A percentile compares a stretch with the other conserved stretches of the same genome.
Conservation (phyloP, 1,140 invertebrate species). For the Zophobas morio region DNA sequence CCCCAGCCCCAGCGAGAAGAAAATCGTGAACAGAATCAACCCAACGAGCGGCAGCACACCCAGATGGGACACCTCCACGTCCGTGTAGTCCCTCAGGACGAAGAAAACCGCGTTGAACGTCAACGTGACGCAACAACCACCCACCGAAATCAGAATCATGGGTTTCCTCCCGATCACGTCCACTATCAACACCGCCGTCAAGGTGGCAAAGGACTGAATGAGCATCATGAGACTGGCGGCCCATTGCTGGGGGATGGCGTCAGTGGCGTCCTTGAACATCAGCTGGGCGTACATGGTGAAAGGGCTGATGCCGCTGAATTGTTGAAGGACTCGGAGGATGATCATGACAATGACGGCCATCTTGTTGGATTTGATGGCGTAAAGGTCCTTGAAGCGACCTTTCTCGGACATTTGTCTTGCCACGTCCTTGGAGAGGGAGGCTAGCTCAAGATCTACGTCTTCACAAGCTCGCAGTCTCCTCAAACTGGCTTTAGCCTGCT, state of each 20-base stretch:
- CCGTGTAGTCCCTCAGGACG: constrained; percentile 53
- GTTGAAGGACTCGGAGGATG: constrained; percentile 74
- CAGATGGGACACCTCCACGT: constrained; percentile 39
- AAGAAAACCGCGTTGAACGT: constrained; percentile 55
- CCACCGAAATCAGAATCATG: constrained; percentile 51
- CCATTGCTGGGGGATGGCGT: constrained; percentile 63
- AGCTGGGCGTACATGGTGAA: constrained; percentile 76
- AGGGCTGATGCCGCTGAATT: constrained; percentile 74
- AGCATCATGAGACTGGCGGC: constrained; percentile 71
- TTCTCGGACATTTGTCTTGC: constrained; percentile 58
- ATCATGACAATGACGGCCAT: constrained; percentile 69
- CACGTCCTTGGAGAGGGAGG: constrained; percentile 75
- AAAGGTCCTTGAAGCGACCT: constrained; percentile 67
- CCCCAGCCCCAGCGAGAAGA: constrained; percentile 58
- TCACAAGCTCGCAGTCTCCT: constrained; percentile 83
- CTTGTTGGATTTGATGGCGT: constrained; percentile 67
- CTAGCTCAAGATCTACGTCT: constrained; percentile 84
- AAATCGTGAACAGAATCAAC: constrained; percentile 56
- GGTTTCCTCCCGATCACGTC: constrained; percentile 58
- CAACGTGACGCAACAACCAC: constrained; percentile 47
- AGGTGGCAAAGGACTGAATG: constrained; percentile 80
- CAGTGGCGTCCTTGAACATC: constrained; percentile 68
- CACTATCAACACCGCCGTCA: constrained; percentile 64
- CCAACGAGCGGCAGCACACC: constrained; percentile 61
- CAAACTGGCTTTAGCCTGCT: constrained; percentile 80